phyloP scores from a whole-genome alignment of 2,797 vertebrate species.

The Melanotaenia parkinsoni region DNA sequence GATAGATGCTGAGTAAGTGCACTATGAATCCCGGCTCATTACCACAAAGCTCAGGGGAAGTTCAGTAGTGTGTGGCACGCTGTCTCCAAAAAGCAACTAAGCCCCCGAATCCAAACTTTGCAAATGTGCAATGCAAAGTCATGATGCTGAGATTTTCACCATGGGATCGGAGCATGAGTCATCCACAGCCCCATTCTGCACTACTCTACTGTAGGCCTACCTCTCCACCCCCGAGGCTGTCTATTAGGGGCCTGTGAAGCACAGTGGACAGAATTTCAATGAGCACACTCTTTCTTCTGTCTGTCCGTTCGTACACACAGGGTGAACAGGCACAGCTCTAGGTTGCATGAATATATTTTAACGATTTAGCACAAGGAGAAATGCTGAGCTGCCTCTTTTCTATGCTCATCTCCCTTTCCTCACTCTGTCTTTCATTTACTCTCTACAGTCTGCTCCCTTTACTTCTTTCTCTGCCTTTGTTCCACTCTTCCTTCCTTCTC shows the following conservation, averaged over 20 bases:
- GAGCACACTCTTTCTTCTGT: conserved; percentile 62
- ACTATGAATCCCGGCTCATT: background rate
- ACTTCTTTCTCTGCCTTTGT: conserved; percentile 49
- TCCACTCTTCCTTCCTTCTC: conserved; percentile 49
- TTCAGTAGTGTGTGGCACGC: background rate
- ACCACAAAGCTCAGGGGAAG: conserved; percentile 18
- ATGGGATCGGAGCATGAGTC: conserved; percentile 69
- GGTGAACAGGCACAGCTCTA: conserved; percentile 28
- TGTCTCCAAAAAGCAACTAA: conserved; percentile 32
- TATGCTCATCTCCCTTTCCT: conserved; percentile 48
- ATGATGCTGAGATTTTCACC: conserved; percentile 61
- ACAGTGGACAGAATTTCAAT: conserved; percentile 75
- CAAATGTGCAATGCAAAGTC: conserved; percentile 60
- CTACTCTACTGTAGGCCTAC: conserved; percentile 67
- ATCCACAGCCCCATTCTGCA: conserved; percentile 63
- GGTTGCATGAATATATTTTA: conserved; percentile 50
- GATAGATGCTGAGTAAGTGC: conserved; percentile 22
- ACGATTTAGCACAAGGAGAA: conserved; percentile 61
- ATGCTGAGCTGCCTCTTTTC: conserved; percentile 68
- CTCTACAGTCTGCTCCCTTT: conserved; percentile 33
- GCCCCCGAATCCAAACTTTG: conserved; percentile 63
- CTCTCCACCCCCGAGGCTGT: conserved; percentile 69
- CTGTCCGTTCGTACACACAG: conserved; percentile 45
- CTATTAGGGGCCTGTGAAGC: conserved; percentile 73
- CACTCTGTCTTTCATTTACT: conserved; percentile 63